Evolutionary conservation across 2,888 invertebrate genomes (phyloP).

Genomic region (Phrixothrix hirtus): DNA sequence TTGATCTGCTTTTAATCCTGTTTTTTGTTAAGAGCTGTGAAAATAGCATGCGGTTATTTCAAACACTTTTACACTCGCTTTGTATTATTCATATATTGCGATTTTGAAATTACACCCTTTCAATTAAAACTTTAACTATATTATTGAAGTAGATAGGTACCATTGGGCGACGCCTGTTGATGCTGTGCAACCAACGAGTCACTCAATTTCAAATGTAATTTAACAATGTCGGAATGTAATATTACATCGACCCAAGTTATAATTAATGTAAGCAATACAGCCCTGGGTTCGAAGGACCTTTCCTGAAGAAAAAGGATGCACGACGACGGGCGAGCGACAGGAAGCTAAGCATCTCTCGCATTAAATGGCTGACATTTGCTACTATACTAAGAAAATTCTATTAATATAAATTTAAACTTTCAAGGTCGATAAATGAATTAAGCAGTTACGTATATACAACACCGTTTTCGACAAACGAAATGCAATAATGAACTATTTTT

Average conservation of each 20-base stretch:
- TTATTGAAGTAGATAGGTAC: constrained; percentile 43
- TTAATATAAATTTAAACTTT: too few species aligned
- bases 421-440: too few species aligned
- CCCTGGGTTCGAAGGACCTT: constrained; percentile 12
- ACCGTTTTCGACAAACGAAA: too few species aligned
- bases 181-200: constrained; percentile 45
- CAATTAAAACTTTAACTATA: constrained; percentile 52
- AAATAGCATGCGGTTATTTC: constrained; percentile 32
- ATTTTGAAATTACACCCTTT: constrained; percentile 34
- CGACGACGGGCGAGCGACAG: too few species aligned
- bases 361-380: too few species aligned
- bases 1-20: constrained; percentile 46
- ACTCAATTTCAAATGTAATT: constrained; percentile 52
- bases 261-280: constrained; percentile 47
- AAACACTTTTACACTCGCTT: too few species aligned
- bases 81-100: too few species aligned
- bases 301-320: constrained; percentile 3
- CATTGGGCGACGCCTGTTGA: constrained; percentile 42
- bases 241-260: constrained; percentile 53
- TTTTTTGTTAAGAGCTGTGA: constrained; percentile 42
- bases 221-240: constrained; percentile 52
- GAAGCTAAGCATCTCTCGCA: too few species aligned
- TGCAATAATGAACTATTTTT: too few species aligned
- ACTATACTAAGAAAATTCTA: too few species aligned
- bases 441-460: too few species aligned